A percentile compares a stretch with the other conserved stretches of the same genome.
Conservation (phyloP, 1,140 invertebrate genomes). For the Pantala flavescens region DNA sequence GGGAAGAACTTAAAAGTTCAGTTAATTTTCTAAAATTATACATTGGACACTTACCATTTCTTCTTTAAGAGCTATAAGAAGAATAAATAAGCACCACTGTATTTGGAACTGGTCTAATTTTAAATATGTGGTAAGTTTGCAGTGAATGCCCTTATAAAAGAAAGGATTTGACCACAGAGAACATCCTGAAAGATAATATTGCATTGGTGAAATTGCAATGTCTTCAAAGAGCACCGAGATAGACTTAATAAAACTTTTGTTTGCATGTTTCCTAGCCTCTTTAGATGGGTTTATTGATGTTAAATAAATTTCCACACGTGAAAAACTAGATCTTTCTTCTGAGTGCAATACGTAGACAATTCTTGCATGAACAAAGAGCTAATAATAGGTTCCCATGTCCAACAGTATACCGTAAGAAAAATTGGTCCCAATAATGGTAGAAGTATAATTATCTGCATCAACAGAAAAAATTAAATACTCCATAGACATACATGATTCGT, state of each 20-base stretch:
- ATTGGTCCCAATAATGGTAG: not conserved
- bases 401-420: not conserved
- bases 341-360: not conserved
- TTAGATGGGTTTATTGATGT: not conserved
- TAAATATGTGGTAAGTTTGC: not conserved
- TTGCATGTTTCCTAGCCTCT: not conserved
- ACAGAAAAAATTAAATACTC: not conserved
- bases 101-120: not conserved
- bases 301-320: not conserved
- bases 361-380: not conserved
- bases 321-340: not conserved
- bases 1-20: not conserved
- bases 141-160: not conserved
- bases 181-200: not conserved
- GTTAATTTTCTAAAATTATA: not conserved
- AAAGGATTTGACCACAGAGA: constrained; percentile 5
- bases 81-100: not conserved
- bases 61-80: not conserved
- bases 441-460: not conserved
- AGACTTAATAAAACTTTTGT: not conserved
- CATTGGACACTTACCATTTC: not conserved
- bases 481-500: not conserved
- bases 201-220: not conserved
- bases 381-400: not conserved
- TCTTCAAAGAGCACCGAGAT: not conserved